A percentile compares a stretch with the other conserved stretches of the same genome.
Evolutionary conservation across 1,140 invertebrate species (phyloP).

Genomic region (Aplysia californica): DNA sequence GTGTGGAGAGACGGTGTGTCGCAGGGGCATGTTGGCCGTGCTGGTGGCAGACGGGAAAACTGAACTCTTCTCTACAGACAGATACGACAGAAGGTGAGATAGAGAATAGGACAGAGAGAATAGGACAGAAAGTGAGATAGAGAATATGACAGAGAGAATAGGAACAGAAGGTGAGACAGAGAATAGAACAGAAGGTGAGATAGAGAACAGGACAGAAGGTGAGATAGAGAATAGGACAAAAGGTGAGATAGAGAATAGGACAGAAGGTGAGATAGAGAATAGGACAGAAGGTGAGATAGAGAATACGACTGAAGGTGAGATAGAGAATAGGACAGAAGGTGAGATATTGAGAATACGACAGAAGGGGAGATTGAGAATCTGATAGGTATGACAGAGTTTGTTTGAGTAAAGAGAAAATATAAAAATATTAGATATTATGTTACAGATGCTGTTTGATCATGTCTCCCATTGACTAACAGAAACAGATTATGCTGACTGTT

Average conservation of each 20-base stretch:
- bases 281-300: not conserved
- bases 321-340: not conserved
- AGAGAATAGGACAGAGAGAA: not conserved
- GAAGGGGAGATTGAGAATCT: not conserved
- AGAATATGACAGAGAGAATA: too few relatives aligned
- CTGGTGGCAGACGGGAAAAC: constrained; percentile 51
- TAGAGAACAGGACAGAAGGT: not conserved
- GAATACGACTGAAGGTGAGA: not conserved
- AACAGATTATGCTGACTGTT: too few relatives aligned
- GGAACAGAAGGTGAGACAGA: not conserved
- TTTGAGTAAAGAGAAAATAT: not conserved
- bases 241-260: not conserved
- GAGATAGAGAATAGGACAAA: not conserved
- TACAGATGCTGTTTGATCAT: too few relatives aligned
- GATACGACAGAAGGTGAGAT: not conserved
- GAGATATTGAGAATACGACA: too few relatives aligned
- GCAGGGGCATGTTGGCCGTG: constrained; percentile 53
- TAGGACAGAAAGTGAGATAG: not conserved
- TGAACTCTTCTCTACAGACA: constrained; percentile 56
- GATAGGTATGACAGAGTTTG: not conserved
- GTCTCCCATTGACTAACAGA: not conserved
- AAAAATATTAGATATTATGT: not conserved
- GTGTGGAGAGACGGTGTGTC: constrained; percentile 48
- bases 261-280: not conserved
- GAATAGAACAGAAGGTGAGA: not conserved